Conservation (phyloP, 2,113 vertebrate genomes). For the Chauna torquata region DNA sequence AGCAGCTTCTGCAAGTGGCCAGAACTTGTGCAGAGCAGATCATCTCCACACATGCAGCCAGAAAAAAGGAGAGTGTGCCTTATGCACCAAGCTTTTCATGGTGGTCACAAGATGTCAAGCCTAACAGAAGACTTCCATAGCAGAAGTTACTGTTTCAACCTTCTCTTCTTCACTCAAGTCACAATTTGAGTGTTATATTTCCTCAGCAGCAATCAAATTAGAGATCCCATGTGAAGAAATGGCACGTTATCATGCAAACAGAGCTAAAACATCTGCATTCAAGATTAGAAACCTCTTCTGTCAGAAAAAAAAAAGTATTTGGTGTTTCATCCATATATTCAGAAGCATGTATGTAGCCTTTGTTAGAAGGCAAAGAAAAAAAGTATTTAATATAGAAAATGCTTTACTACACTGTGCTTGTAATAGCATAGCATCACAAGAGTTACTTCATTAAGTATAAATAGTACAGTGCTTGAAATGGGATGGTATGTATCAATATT, state of each 20-base stretch:
- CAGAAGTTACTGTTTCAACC: not conserved
- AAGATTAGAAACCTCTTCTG: not conserved
- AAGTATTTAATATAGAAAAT: not conserved
- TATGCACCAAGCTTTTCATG: not conserved
- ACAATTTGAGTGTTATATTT: not conserved
- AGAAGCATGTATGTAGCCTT: not conserved
- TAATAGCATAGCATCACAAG: not conserved
- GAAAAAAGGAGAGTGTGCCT: not conserved
- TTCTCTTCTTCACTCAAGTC: not conserved
- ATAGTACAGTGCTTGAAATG: not conserved
- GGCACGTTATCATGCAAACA: not conserved
- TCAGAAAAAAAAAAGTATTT: not conserved
- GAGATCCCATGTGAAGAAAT: not conserved
- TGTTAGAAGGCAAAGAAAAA: not conserved
- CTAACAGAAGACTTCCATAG: not conserved
- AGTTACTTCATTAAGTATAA: not conserved
- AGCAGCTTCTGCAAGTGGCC: not conserved
- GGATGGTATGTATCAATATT: not conserved
- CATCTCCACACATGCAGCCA: not conserved
- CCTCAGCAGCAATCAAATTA: not conserved
- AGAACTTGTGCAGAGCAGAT: not conserved
- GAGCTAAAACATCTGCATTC: not conserved
- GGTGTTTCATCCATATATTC: not conserved
- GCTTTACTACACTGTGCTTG: not conserved
- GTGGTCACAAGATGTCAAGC: not conserved